A percentile compares a stretch with the other conserved stretches of the same genome.
phyloP scores from a whole-genome alignment of 1,140 invertebrate genomes.

The Cepaea nemoralis region DNA sequence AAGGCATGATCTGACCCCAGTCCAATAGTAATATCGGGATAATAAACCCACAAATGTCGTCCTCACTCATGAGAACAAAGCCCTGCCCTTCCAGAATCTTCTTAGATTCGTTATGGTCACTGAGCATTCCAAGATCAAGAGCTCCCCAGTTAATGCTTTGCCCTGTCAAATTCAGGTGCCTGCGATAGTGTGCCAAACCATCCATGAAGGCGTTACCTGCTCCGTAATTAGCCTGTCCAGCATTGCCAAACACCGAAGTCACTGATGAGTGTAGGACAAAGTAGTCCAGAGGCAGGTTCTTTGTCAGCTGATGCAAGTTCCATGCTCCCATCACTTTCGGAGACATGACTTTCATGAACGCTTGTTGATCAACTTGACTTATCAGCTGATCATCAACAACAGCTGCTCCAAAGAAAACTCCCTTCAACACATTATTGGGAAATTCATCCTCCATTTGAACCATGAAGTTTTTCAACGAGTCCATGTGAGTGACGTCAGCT shows the following conservation, averaged over 20 bases:
- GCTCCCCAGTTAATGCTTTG: conserved; percentile 58
- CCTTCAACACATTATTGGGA: conserved; percentile 43
- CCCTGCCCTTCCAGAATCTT: conserved; percentile 42
- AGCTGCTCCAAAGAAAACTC: conserved; percentile 59
- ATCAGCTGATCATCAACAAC: conserved; percentile 52
- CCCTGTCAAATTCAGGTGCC: conserved; percentile 43
- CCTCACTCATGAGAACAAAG: conserved; percentile 37
- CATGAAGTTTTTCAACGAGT: conserved; percentile 39
- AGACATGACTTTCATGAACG: conserved; percentile 44
- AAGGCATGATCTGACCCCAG: conserved; percentile 43
- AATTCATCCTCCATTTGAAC: conserved; percentile 31
- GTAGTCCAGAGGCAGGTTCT: conserved; percentile 50
- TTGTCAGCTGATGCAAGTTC: conserved; percentile 57
- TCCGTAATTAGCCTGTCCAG: conserved; percentile 55
- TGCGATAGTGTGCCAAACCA: conserved; percentile 51
- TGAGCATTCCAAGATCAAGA: conserved; percentile 49
- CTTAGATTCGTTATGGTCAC: conserved; percentile 24
- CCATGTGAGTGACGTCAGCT: conserved; percentile 48
- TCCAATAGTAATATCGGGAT: conserved; percentile 38
- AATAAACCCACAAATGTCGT: conserved; percentile 44
- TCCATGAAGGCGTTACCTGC: conserved; percentile 59
- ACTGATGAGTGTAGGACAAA: conserved; percentile 60
- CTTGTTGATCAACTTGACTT: conserved; percentile 46
- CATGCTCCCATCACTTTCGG: conserved; percentile 61
- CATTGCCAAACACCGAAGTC: conserved; percentile 52